A percentile compares a stretch with the other conserved stretches of the same genome.
These are phyloP conservation scores for Thymelicus acteon DNA, from an alignment of 2,888 invertebrate genomes.

Conservation along the genomic window DNA sequence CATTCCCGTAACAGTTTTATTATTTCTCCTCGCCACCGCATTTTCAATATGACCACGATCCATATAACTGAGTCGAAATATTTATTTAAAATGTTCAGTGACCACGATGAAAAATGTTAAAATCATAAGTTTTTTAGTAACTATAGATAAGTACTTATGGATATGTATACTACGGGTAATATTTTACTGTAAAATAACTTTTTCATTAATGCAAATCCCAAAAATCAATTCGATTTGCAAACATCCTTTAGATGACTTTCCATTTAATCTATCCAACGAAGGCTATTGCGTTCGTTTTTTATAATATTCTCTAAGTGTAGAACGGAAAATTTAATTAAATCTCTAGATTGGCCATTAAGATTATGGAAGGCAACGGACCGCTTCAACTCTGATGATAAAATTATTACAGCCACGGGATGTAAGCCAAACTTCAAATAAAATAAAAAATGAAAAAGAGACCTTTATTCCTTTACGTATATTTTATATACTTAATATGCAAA, in stretches of 20 bases:
- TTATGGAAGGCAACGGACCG: slow-evolving; percentile 39
- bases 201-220: slow-evolving; percentile 14
- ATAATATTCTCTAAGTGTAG: slow-evolving; percentile 40
- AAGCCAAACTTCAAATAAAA: slow-evolving; percentile 21
- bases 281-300: slow-evolving; percentile 34
- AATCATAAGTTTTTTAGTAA: no score
- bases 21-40: no score
- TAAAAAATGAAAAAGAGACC: not conserved
- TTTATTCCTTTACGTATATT: no score
- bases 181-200: not conserved
- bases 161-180: not conserved
- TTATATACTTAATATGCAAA: no score
- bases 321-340: slow-evolving; percentile 46
- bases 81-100: no score
- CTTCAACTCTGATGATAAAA: slow-evolving; percentile 31
- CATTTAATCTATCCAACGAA: slow-evolving; percentile 38
- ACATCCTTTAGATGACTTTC: slow-evolving; percentile 28
- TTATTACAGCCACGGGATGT: slow-evolving; percentile 25
- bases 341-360: slow-evolving; percentile 45
- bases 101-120: no score
- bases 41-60: no score
- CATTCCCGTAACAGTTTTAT: no score
- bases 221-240: slow-evolving; percentile 21
- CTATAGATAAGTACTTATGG: no score
- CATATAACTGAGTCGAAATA: no score